Evolutionary conservation across 2,888 invertebrate species (phyloP).

Genomic region (Rugalucina vietnamica): DNA sequence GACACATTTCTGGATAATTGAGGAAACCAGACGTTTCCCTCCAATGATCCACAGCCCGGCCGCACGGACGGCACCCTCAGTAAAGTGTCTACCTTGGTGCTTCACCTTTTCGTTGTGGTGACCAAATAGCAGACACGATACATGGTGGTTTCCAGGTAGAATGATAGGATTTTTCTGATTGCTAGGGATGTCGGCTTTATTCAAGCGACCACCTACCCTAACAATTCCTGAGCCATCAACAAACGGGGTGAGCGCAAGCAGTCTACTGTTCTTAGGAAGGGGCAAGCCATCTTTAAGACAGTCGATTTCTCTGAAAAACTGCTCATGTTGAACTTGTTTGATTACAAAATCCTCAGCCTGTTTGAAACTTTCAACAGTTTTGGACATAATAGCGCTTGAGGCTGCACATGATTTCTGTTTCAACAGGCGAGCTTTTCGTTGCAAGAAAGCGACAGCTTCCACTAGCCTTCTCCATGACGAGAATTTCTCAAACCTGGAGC

Average conservation of each 20-base stretch:
- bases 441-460: slow-evolving; percentile 19
- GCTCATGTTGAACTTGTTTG: background rate
- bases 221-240: background rate
- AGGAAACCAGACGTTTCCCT: background rate
- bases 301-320: background rate
- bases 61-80: too few species aligned
- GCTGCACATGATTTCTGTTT: background rate
- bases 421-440: background rate
- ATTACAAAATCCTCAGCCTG: background rate
- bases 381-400: background rate
- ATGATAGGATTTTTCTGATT: background rate
- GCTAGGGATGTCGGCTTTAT: background rate
- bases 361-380: background rate
- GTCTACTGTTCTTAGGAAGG: background rate
- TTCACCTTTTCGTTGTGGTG: too few species aligned
- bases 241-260: background rate
- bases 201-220: background rate
- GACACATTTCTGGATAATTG: background rate
- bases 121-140: background rate
- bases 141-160: background rate
- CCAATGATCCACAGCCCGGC: background rate
- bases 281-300: background rate
- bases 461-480: slow-evolving; percentile 14
- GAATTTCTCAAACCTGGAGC: slow-evolving; percentile 16
- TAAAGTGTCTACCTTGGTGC: too few species aligned